phyloP scores from a whole-genome alignment of 2,113 vertebrate genomes.

The Taxidea taxus region DNA sequence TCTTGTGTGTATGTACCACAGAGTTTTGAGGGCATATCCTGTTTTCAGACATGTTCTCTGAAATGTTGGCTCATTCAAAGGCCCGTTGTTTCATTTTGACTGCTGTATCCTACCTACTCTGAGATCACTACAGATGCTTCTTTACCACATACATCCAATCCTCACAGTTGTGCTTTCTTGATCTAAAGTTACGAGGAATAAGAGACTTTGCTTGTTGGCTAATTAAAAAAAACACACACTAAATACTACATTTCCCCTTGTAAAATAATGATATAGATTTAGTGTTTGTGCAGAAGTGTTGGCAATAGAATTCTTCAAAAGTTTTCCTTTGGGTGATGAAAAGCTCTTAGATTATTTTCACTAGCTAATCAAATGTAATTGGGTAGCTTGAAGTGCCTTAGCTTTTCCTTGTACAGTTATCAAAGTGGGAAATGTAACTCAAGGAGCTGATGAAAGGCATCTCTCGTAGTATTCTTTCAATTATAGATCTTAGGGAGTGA shows the following conservation, averaged over 20 bases:
- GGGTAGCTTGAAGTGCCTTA: constrained; percentile 77
- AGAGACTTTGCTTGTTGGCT: constrained; percentile 9
- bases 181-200: not conserved
- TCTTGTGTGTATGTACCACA: not conserved
- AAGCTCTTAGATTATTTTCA: constrained; percentile 74
- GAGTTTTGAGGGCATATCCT: not conserved
- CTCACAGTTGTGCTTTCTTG: not conserved
- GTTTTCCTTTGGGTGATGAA: constrained; percentile 61
- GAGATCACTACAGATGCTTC: not conserved
- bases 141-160: not conserved
- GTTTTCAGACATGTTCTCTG: not conserved
- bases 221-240: constrained; percentile 11
- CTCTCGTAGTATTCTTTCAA: constrained; percentile 72
- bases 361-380: constrained; percentile 79
- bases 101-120: not conserved
- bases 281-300: constrained; percentile 38
- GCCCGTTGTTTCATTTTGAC: not conserved
- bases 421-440: constrained; percentile 77
- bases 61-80: not conserved
- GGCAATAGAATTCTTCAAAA: constrained; percentile 65
- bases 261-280: constrained; percentile 60
- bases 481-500: constrained; percentile 63
- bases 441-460: constrained; percentile 75
- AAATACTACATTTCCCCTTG: constrained; percentile 46
- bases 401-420: constrained; percentile 76